Conservation (phyloP, 1,140 invertebrate genomes). For the Mamestra configurata region DNA sequence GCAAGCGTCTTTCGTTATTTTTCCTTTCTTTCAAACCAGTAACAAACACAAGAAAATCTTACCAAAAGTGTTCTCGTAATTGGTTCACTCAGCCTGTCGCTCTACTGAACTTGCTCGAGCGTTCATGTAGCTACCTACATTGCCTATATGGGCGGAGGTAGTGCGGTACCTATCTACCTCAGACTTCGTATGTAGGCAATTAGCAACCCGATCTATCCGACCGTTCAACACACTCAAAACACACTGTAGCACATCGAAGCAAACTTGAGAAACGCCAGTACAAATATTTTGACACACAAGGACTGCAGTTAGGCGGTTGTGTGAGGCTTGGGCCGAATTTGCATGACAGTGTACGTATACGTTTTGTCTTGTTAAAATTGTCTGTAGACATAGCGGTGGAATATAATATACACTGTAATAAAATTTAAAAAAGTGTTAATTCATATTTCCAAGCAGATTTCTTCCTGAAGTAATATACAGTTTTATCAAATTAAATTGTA, state of each 20-base stretch:
- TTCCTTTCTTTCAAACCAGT: no score
- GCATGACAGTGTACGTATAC: neutral
- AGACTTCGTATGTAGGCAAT: slow-evolving; percentile 1
- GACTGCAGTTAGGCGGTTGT: neutral
- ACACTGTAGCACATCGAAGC: neutral
- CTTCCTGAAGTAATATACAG: no score
- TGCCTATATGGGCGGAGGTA: neutral
- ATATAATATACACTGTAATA: no score
- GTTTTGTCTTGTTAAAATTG: neutral
- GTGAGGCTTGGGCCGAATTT: neutral
- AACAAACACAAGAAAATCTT: no score
- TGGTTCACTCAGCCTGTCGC: no score
- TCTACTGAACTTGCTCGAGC: neutral
- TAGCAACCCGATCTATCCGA: neutral
- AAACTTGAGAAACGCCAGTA: slow-evolving; percentile 15
- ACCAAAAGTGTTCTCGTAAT: no score
- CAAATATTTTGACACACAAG: slow-evolving; percentile 30
- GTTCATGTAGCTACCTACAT: neutral
- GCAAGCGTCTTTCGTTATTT: no score
- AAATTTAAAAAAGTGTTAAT: no score
- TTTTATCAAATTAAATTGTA: no score
- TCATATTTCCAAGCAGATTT: no score
- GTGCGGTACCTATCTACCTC: neutral
- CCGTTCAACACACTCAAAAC: neutral
- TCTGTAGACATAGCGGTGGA: no score